Percentiles rank a stretch among this genome's conserved stretches.
Conservation (phyloP, 2,113 vertebrate genomes). For the Edolisoma coerulescens region DNA sequence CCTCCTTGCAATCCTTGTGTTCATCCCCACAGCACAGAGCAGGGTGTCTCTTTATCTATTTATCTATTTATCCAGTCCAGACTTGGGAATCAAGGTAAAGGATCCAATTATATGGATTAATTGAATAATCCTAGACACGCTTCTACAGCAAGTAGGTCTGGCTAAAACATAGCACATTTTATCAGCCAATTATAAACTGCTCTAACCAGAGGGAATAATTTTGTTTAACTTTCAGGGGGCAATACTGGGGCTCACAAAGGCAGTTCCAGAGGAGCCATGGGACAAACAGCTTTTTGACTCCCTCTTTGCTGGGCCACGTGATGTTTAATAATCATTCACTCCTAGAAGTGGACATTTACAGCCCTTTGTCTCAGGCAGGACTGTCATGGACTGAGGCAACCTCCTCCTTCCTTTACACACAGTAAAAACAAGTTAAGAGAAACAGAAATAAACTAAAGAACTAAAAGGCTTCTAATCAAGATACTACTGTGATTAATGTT, state of each 20-base stretch:
- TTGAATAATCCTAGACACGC: neutral
- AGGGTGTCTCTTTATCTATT: no score
- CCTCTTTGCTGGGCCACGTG: neutral
- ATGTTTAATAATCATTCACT: neutral
- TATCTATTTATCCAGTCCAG: neutral
- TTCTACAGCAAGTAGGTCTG: neutral
- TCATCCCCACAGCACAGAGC: neutral
- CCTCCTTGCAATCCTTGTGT: neutral
- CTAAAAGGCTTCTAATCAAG: neutral
- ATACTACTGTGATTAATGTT: neutral
- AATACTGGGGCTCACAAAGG: neutral
- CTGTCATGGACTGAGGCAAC: neutral
- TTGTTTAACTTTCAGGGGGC: neutral
- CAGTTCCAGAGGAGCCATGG: neutral
- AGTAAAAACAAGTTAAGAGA: neutral
- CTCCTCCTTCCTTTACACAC: neutral
- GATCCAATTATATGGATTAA: neutral
- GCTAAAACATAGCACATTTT: neutral
- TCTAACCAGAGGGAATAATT: neutral
- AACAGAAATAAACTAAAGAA: neutral
- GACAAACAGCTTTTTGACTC: neutral
- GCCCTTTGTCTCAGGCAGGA: neutral
- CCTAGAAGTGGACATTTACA: neutral
- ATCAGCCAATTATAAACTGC: neutral
- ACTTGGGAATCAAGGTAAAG: neutral